Evolutionary conservation across 2,113 vertebrate species (phyloP), one percentile per base, ranked within the genome.

Genomic region (Sphaerodactylus townsendi): DNA sequence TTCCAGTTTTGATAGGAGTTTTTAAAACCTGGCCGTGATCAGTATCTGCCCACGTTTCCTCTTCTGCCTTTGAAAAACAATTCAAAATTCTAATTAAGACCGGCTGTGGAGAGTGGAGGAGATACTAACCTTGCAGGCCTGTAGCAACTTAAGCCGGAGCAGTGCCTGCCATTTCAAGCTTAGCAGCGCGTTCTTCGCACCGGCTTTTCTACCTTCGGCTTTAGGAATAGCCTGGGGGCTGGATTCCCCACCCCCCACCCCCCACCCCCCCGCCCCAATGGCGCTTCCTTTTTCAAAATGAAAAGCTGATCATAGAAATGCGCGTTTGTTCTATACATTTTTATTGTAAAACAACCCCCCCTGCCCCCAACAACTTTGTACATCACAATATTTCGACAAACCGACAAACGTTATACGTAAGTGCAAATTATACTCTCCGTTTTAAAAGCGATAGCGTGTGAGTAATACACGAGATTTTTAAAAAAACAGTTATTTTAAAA

Each of bases 361-460:
- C 68, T 68, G 46, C 39, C 77, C 44, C 80, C 96, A 96, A 96
- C 88, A 94, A 95, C 70, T 94, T 97, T 97, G 88, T 97, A 98
- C 97, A 98, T 94, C 96, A 95, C 94, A 96, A 95, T 95, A 94
- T 92, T 95, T 95, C 94, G 95, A 94, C 96, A 96, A 96, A 94
- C 94, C 94, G 91, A 96, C 92, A 93, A 95, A 97, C 93, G 95
- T 95, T 97, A 98, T 98, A 98, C 95, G 96, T 97, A 98, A 98
- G 98, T 99, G 98, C 98, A 98, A 98, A 96, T 78, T 85, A 85
- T 97, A 96, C 96, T 96, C 96, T 95, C 96, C 95, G 94, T 94
- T 94, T 96, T 96, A 95, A 96, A 96, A 98, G 97, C 97, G 93
- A 96, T 96, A 94, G 95, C 96, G 97, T 97, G 95, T 92, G 96